Base-by-base conservation (phyloP, 2,797 vertebrate species). In the Zenarchopterus dispar region DNA sequence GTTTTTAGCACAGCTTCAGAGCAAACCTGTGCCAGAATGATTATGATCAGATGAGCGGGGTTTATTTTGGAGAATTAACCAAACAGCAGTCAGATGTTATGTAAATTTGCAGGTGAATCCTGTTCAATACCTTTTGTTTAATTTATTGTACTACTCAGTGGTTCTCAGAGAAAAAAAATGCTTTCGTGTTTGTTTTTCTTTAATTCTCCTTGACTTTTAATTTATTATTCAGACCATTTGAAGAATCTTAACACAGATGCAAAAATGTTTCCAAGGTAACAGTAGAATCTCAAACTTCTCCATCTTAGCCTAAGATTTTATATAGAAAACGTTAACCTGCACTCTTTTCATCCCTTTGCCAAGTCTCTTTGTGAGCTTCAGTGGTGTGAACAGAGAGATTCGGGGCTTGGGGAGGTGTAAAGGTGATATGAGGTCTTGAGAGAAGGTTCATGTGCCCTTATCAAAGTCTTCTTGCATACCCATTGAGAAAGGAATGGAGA, bases 381-480 rank as follows among this genome's bases (percentile, higher is more conserved):
- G 68, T 57, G 61, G 53, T 46, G 56, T 50, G 53, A 57, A 41
- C 28, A 49, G 60, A 26, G 62, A 56, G 50, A 44, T 63, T 56
- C 48, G n/a, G 56, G 47, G 51, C 2, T 1, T 10, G 52, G 47
- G 24, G 63, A 67, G 64, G 48, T 58, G 51, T 50, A 53, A 62
- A 68, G 78, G 60, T 65, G 54, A 77, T 52, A 49, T 16, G 8
- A 67, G 54, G 60, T 75, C 71, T 51, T 59, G 70, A 75, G 72
- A 63, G 75, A 23, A 64, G 33, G 54, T 82, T 71, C 17, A 42
- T 56, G 67, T 79, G 79, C 70, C 85, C 86, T 90, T 86, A 83
- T 90, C 86, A 87, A 88, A 89, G 69, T 75, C 63, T 65, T 63
- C 77, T 76, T 42, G 21, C 43, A 42, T 54, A 81, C 66, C 71